Evolutionary conservation across 2,797 vertebrate genomes (phyloP).

Genomic region (Hoplostethus atlanticus): DNA sequence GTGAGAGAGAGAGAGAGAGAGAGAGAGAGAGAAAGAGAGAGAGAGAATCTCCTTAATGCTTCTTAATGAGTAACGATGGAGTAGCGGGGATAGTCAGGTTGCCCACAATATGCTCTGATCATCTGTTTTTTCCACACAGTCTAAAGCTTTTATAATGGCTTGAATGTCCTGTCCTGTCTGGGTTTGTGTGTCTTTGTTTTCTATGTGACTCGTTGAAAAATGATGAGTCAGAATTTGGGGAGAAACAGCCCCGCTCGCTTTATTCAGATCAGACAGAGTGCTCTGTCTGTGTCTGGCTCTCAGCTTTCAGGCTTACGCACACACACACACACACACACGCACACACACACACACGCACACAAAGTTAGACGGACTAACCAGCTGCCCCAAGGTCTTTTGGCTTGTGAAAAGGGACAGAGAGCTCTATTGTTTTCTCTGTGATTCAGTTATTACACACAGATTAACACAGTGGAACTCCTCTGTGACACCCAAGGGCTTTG

Average conservation of each 20-base stretch:
- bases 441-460: constrained; percentile 80
- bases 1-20: too few relatives aligned
- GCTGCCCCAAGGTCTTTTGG: constrained; percentile 74
- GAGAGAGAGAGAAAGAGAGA: constrained; percentile 10
- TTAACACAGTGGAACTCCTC: constrained; percentile 80
- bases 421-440: constrained; percentile 78
- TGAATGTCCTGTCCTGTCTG: constrained; percentile 19
- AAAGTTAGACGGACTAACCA: constrained; percentile 62
- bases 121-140: constrained; percentile 28
- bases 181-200: constrained; percentile 44
- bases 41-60: constrained; percentile 27
- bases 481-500: constrained; percentile 74
- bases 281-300: constrained; percentile 43
- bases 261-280: constrained; percentile 47
- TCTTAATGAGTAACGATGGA: constrained; percentile 44
- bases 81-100: constrained; percentile 28
- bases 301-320: constrained; percentile 29
- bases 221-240: constrained; percentile 42
- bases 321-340: neutral
- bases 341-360: constrained; percentile 29
- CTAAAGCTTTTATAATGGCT: constrained; percentile 40
- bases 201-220: constrained; percentile 24
- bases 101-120: constrained; percentile 31
- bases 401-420: constrained; percentile 71
- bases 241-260: constrained; percentile 30